Evolutionary conservation across 2,888 invertebrate species (phyloP).

Genomic region (Orthosia gothica): DNA sequence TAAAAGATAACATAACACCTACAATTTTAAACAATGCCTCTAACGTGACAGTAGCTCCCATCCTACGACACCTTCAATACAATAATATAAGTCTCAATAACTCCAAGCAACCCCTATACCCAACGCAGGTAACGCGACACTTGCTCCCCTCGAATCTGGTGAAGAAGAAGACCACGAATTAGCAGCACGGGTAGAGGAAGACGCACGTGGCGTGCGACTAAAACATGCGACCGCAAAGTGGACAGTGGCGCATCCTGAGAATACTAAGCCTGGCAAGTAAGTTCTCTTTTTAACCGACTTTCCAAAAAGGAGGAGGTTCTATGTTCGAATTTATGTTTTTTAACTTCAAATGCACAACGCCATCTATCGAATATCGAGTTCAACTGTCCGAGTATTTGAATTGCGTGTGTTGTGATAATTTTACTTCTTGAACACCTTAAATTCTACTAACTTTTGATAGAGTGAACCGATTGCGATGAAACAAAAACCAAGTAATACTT

Average conservation of each 20-base stretch:
- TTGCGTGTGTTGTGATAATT: no score
- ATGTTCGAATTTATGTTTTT: no score
- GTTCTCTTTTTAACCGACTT: no score
- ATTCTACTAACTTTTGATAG: no score
- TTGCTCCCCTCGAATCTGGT: constrained; percentile 81
- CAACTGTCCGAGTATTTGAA: no score
- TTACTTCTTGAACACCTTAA: no score
- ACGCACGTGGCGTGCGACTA: constrained; percentile 91
- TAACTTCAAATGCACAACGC: no score
- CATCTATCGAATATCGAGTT: no score
- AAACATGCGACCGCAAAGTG: constrained; percentile 94
- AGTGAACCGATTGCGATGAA: no score
- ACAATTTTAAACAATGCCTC: not conserved
- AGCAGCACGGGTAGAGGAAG: constrained; percentile 80
- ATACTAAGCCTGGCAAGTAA: constrained; percentile 92
- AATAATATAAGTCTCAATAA: not conserved
- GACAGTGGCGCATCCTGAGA: constrained; percentile 92
- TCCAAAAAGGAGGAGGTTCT: no score
- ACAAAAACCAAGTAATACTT: no score
- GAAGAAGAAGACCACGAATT: constrained; percentile 85
- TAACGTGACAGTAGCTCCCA: not conserved
- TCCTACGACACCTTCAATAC: not conserved
- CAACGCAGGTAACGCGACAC: constrained; percentile 72
- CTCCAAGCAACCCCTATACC: not conserved
- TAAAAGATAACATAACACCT: not conserved